A percentile compares a stretch with the other conserved stretches of the same genome.
Conservation (phyloP, 1,140 invertebrate species). For the Lineus longissimus region DNA sequence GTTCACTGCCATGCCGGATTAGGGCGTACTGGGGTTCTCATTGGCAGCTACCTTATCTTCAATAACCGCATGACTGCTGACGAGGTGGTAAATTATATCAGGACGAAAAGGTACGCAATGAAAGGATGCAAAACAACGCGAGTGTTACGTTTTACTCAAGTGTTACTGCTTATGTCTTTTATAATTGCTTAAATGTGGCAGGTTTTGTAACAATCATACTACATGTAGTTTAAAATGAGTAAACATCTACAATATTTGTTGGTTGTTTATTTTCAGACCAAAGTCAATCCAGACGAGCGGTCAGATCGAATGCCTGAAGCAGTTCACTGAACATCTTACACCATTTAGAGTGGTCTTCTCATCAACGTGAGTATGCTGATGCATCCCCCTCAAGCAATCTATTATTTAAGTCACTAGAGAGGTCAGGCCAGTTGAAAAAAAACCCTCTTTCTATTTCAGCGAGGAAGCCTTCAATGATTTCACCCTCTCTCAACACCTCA, state of each 20-base stretch:
- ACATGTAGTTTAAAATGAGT: no score
- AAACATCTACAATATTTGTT: no score
- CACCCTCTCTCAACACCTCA: conserved; percentile 67
- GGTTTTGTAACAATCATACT: no score
- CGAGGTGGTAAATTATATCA: conserved; percentile 77
- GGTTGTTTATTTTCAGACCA: conserved; percentile 58
- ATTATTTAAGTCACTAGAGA: no score
- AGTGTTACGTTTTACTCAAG: no score
- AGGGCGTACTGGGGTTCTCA: conserved; percentile 80
- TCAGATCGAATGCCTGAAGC: conserved; percentile 75
- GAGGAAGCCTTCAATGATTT: conserved; percentile 58
- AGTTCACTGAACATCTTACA: conserved; percentile 77
- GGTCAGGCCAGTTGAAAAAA: no score
- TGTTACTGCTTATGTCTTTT: no score
- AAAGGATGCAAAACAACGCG: no score
- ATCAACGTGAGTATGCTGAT: conserved; percentile 29
- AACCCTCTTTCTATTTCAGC: no score
- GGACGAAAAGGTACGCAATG: conserved; percentile 62
- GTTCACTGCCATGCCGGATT: conserved; percentile 87
- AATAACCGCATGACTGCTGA: conserved; percentile 70
- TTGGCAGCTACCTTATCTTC: conserved; percentile 81
- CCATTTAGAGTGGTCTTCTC: conserved; percentile 73
- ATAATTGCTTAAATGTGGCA: no score
- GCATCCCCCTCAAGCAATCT: no score
- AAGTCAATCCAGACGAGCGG: conserved; percentile 76